Evolutionary conservation across 64 coral and sea anemone species (phyloP).

Genomic region (Montipora cactus): DNA sequence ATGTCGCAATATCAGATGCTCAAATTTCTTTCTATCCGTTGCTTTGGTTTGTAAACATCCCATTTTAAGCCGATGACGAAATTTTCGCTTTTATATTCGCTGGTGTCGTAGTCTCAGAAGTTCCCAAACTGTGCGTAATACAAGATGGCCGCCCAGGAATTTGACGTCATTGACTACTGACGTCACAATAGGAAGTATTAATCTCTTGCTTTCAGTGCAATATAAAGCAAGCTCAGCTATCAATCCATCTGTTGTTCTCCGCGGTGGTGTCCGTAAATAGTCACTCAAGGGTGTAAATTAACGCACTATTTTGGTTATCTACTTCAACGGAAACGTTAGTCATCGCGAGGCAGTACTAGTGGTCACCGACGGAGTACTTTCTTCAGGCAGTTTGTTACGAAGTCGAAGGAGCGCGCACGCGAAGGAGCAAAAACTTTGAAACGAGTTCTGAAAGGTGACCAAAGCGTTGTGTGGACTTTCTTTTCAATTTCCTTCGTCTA

Average conservation of each 20-base stretch:
- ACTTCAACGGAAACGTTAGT: constrained; percentile 26
- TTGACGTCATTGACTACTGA: not conserved
- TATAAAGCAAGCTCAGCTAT: constrained; percentile 1
- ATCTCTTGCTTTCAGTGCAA: not conserved
- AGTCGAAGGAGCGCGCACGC: not conserved
- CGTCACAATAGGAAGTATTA: constrained; percentile 32
- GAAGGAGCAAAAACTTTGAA: not conserved
- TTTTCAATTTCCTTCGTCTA: not conserved
- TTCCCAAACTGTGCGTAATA: constrained; percentile 24
- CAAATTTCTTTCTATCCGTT: not conserved
- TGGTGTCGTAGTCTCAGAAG: not conserved
- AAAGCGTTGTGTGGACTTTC: not conserved
- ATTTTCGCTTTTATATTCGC: not conserved
- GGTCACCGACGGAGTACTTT: not conserved
- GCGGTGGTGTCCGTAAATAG: constrained; percentile 52
- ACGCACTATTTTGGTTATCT: constrained; percentile 46
- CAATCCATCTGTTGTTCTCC: constrained; percentile 38
- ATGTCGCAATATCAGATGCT: not conserved
- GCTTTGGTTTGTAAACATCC: constrained; percentile 26
- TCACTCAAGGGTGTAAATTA: constrained; percentile 49
- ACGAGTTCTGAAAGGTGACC: constrained; percentile 7
- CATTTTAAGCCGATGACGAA: constrained; percentile 35
- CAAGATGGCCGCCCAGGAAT: constrained; percentile 23
- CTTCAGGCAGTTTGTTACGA: not conserved
- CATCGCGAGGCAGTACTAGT: not conserved